Conservation (phyloP, 2,888 invertebrate species). For the Sympetrum striolatum region DNA sequence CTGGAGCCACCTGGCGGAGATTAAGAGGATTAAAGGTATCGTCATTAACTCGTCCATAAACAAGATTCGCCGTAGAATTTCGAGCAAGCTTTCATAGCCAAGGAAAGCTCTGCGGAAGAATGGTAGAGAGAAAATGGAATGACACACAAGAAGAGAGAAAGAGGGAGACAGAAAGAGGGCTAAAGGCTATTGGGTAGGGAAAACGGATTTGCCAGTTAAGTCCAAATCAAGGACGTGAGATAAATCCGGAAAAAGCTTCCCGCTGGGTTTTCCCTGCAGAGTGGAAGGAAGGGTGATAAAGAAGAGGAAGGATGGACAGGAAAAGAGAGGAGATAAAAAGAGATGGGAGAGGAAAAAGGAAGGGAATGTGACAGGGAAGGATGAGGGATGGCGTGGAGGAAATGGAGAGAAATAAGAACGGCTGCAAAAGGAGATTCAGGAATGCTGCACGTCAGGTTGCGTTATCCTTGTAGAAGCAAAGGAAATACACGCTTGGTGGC, state of each 20-base stretch:
- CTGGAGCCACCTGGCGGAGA: too few relatives aligned
- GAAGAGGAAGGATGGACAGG: neutral
- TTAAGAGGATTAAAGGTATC: too few relatives aligned
- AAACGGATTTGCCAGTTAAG: slow-evolving; percentile 5
- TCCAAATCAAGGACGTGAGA: slow-evolving; percentile 39
- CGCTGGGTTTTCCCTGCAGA: slow-evolving; percentile 3
- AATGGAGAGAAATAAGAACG: too few relatives aligned
- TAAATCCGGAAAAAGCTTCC: slow-evolving; percentile 28
- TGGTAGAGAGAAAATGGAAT: neutral
- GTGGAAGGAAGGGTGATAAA: neutral
- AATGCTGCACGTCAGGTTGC: too few relatives aligned
- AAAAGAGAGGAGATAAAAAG: slow-evolving; percentile 22
- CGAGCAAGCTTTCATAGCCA: neutral
- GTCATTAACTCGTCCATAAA: too few relatives aligned
- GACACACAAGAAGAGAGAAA: neutral
- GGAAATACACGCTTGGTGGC: too few relatives aligned
- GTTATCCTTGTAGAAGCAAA: too few relatives aligned
- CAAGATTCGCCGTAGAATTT: too few relatives aligned
- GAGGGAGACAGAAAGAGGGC: neutral
- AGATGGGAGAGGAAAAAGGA: neutral
- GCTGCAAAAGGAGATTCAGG: too few relatives aligned
- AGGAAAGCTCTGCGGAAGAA: neutral
- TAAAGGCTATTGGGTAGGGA: neutral
- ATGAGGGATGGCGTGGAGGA: too few relatives aligned
- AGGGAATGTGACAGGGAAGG: too few relatives aligned